Evolutionary conservation across 2,797 vertebrate genomes (phyloP).

Genomic region (Tamandua tetradactyla): DNA sequence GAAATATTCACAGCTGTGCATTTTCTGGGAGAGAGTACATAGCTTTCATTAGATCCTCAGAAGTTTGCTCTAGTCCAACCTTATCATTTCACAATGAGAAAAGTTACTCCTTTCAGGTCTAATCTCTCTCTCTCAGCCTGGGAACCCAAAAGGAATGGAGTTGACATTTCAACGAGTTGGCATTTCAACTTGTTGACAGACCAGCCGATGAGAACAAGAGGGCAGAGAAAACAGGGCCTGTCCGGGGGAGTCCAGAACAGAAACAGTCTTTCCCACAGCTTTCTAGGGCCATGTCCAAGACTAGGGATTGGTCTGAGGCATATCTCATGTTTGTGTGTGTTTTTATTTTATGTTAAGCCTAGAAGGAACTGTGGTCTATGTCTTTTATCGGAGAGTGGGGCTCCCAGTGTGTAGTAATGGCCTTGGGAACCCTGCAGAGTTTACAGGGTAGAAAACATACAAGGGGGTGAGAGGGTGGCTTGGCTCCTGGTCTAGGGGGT

Average conservation of each 20-base stretch:
- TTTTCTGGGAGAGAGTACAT: neutral
- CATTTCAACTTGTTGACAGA: constrained; percentile 13
- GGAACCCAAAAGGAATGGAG: neutral
- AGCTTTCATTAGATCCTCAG: neutral
- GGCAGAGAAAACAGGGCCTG: neutral
- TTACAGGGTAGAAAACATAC: too few species aligned
- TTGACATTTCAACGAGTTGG: neutral
- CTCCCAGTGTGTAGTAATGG: neutral
- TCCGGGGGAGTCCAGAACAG: neutral
- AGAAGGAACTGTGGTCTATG: neutral
- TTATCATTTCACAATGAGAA: neutral
- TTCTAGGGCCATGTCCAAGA: neutral
- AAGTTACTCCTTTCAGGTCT: neutral
- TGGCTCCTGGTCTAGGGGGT: neutral
- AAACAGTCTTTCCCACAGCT: neutral
- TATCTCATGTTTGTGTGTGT: neutral
- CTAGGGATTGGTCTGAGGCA: rapidly evolving
- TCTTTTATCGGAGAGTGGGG: neutral
- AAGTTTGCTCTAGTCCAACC: neutral
- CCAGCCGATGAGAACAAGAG: neutral
- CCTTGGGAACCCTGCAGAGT: neutral
- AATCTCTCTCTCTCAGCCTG: neutral
- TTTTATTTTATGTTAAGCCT: neutral
- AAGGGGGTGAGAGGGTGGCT: neutral
- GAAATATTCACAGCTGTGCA: neutral